A percentile compares a stretch with the other conserved stretches of the same genome.
phyloP scores from a whole-genome alignment of 2,888 invertebrate genomes.

The Drosophila melanosoma region DNA sequence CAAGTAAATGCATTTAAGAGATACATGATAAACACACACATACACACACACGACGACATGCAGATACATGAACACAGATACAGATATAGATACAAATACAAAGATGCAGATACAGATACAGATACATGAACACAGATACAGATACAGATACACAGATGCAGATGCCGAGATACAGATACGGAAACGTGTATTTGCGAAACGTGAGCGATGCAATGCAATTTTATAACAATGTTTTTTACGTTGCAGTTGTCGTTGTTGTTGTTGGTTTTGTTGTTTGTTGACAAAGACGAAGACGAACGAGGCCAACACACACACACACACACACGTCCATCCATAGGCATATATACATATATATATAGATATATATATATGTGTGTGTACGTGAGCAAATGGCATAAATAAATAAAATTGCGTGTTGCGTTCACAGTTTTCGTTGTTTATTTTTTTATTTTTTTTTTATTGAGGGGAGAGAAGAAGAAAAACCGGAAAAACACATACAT shows the following conservation, averaged over 20 bases:
- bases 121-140: constrained; percentile 24
- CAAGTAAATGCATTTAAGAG: constrained; percentile 80
- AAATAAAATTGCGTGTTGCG: constrained; percentile 75
- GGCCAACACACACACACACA: constrained; percentile 49
- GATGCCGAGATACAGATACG: constrained; percentile 28
- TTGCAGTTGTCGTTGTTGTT: constrained; percentile 53
- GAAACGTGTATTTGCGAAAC: constrained; percentile 77
- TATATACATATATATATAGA: not conserved
- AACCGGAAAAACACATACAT: constrained; percentile 74
- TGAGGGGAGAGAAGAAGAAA: constrained; percentile 35
- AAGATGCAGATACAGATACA: constrained; percentile 18
- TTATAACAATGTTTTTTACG: constrained; percentile 80
- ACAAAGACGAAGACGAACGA: constrained; percentile 79
- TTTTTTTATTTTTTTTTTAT: constrained; percentile 48
- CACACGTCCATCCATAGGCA: constrained; percentile 20
- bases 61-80: constrained; percentile 31
- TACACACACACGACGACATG: constrained; percentile 27
- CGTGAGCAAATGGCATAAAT: constrained; percentile 69
- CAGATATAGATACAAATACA: constrained; percentile 40
- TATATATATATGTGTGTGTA: constrained; percentile 27
- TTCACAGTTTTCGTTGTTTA: constrained; percentile 34
- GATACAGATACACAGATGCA: constrained; percentile 27
- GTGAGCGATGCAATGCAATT: constrained; percentile 80
- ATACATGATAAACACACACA: constrained; percentile 43
- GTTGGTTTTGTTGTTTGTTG: constrained; percentile 61